Evolutionary conservation across 2,888 invertebrate genomes (phyloP), one percentile per base, ranked within the genome.

Genomic region (Cinara cedri): DNA sequence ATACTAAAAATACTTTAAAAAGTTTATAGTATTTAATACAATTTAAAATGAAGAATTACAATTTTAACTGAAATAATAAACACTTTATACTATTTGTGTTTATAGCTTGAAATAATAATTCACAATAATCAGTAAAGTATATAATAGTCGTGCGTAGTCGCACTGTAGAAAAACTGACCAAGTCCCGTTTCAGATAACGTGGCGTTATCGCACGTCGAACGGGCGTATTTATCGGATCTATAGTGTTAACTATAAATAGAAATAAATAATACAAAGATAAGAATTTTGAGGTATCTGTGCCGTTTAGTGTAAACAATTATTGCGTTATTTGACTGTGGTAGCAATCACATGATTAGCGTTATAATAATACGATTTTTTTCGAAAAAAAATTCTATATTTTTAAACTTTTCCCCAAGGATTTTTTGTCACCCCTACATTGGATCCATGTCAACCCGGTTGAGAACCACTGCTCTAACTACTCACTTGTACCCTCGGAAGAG

Each of bases 281-380:
- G 19, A 63, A 65, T 65, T 46, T 46, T 46, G 21, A 4, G 65
- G 65, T 65, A 65, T 8, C 46, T 65, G 14, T 65, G 46, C n/a
- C n/a, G n/a, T 65, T 44, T 44, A 65, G 8, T 65, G 21, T 65
- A 65, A 65, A 65, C 65, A 65, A 65, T 65, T 46, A 46, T 65
- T 65, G 44, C 65, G 44, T 65, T 65, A 8, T 65, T 65, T 65
- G 21, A 65, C 19, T 13, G 46, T 46, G 13, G 46, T 65, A 4
- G 21, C 46, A 13, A 65, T 65, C 44, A 65, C 46, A 65, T 65
- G 65, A 46, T 8, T 1, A 6, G 19, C 42, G 63, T 44, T 65
- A 19, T 19, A 65, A 19, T 65, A 65, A 44, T 19, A 65, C 44
- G 63, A 65, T 65, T 65, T 65, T 65, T 21, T 65, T 19, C 2